These are phyloP conservation scores for Anagyrus pseudococci DNA, from an alignment of 2,888 invertebrate genomes.

Conservation along the genomic window DNA sequence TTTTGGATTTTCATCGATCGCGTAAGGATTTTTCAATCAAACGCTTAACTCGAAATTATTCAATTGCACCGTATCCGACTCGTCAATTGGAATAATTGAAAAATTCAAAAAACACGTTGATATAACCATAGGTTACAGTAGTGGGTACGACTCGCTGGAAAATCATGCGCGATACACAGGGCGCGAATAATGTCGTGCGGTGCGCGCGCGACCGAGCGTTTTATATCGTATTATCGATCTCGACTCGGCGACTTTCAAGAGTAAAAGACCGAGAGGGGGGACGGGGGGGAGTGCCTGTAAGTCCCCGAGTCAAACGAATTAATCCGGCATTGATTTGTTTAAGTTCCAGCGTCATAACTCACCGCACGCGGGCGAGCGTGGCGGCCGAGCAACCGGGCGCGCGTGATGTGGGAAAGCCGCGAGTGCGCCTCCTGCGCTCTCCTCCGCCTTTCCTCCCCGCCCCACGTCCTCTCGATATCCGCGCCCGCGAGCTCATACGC, in stretches of 20 bases:
- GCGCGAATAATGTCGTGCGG: not conserved
- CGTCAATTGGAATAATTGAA: too few relatives aligned
- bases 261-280: too few relatives aligned
- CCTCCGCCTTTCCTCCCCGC: too few relatives aligned
- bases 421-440: conserved; percentile 9
- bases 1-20: too few relatives aligned
- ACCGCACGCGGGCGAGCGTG: conserved; percentile 1
- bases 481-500: not conserved
- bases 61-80: too few relatives aligned
- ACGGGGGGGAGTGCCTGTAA: conserved; percentile 23
- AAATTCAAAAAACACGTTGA: too few relatives aligned
- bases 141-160: too few relatives aligned
- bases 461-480: not conserved
- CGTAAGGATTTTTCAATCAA: too few relatives aligned
- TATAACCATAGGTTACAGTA: too few relatives aligned
- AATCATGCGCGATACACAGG: not conserved
- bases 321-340: conserved; percentile 41
- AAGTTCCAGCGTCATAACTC: conserved; percentile 37
- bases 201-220: conserved; percentile 11
- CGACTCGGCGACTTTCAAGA: too few relatives aligned
- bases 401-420: conserved; percentile 37
- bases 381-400: not conserved
- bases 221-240: conserved; percentile 37
- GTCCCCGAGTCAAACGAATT: conserved; percentile 37
- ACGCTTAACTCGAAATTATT: too few relatives aligned